Conservation (phyloP, 30 jellyfish, hydroid and myxozoan genomes). For the Catostylus mosaicus region DNA sequence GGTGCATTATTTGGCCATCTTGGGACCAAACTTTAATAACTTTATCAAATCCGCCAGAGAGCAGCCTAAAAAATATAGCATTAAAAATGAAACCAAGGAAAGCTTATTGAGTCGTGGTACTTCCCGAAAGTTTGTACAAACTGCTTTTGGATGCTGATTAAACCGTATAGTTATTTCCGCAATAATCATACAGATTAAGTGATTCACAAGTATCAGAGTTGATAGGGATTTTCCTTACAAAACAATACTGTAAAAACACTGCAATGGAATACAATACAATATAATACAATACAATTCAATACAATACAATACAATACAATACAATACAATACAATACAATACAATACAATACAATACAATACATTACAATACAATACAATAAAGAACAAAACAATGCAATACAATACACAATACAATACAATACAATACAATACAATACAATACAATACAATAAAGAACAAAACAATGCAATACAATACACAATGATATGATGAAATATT, state of each 20-base stretch:
- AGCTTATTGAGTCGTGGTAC: too few species aligned
- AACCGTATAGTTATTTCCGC: too few species aligned
- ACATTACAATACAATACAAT: too few species aligned
- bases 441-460: too few species aligned
- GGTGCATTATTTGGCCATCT: conserved; percentile 87
- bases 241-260: background rate
- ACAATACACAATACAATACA: background rate
- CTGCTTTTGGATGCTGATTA: too few species aligned
- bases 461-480: background rate
- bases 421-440: background rate
- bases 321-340: background rate
- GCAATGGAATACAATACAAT: background rate
- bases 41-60: conserved; percentile 82
- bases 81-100: too few species aligned
- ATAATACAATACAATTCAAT: background rate
- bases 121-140: too few species aligned
- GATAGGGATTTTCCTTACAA: too few species aligned
- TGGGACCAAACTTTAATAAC: conserved; percentile 84
- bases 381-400: too few species aligned
- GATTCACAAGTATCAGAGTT: too few species aligned
- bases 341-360: background rate
- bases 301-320: background rate
- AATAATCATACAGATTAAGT: too few species aligned
- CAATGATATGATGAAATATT: too few species aligned
- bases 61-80: conserved; percentile 51